These are phyloP conservation scores for Zosterops lateralis DNA, from an alignment of 2,113 vertebrate genomes.

Conservation along the genomic window DNA sequence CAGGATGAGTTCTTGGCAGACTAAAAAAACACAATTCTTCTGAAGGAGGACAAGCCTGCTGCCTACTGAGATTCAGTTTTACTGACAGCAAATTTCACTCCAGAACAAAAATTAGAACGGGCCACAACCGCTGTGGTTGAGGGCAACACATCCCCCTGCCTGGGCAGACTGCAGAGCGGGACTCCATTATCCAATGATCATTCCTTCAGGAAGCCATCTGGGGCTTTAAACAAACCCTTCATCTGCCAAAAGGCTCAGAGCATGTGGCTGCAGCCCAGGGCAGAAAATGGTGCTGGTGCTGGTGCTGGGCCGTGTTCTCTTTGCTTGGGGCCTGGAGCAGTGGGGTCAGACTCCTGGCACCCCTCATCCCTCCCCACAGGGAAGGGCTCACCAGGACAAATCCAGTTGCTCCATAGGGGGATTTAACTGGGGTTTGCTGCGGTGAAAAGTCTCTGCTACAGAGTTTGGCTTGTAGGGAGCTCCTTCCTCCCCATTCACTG, in stretches of 20 bases:
- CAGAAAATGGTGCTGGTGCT: neutral
- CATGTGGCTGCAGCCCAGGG: neutral
- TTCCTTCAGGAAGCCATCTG: constrained; percentile 17
- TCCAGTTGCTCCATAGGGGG: neutral
- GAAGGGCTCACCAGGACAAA: neutral
- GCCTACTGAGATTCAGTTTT: neutral
- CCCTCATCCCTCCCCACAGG: neutral
- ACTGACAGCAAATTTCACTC: neutral
- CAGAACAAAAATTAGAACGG: neutral
- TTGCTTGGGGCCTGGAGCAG: neutral
- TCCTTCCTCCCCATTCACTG: neutral
- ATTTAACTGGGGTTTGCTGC: neutral
- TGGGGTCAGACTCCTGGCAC: neutral
- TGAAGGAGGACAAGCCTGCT: neutral
- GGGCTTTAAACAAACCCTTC: constrained; percentile 23
- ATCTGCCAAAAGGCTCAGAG: neutral
- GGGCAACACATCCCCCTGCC: neutral
- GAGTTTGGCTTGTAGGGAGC: neutral
- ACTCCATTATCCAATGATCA: neutral
- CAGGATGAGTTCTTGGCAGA: neutral
- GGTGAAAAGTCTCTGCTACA: neutral
- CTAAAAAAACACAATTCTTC: neutral
- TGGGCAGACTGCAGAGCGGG: neutral
- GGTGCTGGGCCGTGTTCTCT: accelerated
- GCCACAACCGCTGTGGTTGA: neutral